Conservation (phyloP, 2,797 vertebrate genomes). For the Pipistrellus pygmaeus region DNA sequence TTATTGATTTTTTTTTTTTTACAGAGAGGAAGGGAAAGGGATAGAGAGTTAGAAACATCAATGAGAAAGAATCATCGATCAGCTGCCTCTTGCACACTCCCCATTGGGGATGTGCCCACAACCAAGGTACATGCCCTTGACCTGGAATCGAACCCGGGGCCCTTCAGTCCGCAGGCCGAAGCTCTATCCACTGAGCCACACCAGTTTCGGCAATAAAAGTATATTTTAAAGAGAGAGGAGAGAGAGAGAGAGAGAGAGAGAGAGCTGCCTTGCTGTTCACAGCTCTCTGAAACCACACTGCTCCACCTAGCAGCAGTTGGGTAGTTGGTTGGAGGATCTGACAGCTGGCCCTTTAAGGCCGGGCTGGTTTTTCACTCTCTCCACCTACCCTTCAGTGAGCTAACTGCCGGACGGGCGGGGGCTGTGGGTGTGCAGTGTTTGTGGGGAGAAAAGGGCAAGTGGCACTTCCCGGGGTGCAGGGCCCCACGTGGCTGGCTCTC, state of each 20-base stretch:
- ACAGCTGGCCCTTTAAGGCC: conserved; percentile 68
- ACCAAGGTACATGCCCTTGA: too few species aligned
- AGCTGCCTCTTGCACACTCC: too few species aligned
- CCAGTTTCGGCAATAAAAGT: too few species aligned
- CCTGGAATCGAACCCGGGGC: too few species aligned
- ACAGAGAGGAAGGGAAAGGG: too few species aligned
- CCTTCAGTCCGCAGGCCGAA: too few species aligned
- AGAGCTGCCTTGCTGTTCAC: not conserved
- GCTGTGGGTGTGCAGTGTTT: not conserved
- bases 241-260: not conserved
- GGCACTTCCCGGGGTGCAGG: not conserved
- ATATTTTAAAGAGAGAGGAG: not conserved
- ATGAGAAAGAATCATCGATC: too few species aligned
- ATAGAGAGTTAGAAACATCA: too few species aligned
- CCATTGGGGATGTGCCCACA: too few species aligned
- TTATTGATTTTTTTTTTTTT: too few species aligned
- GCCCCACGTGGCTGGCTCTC: not conserved
- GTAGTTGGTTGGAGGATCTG: not conserved
- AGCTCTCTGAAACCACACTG: not conserved
- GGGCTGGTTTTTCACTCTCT: not conserved
- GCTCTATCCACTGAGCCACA: too few species aligned
- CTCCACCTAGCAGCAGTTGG: not conserved
- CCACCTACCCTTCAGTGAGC: conserved; percentile 52
- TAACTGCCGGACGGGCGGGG: not conserved
- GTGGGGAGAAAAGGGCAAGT: not conserved